Base-by-base conservation (phyloP, 2,797 vertebrate species). In the Urophycis tenuis region DNA sequence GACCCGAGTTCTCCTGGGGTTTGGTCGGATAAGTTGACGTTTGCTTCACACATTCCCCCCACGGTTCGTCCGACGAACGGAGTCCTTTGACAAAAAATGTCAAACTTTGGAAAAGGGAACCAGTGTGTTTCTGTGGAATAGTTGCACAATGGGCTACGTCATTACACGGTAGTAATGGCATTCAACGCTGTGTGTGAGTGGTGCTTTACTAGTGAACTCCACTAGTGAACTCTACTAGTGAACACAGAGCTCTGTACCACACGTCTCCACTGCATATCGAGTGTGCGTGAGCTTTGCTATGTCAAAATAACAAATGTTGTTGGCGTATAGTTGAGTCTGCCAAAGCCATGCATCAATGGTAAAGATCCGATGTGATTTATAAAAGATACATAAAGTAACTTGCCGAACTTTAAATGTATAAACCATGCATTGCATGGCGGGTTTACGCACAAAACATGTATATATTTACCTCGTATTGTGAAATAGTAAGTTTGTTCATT, bases 121-220 rank as follows among this genome's bases (percentile, higher is more conserved):
- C 19, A 25, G 9, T 75, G 41, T n/a, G 75, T 83, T 49, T 80
- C 81, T 82, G 39, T 72, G 83, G 29, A 86, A 84, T 81, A 85
- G 83, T 87, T 88, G 86, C 81, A 84, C 80, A 85, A 85, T 71
- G 74, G 75, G 77, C 77, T 71, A 80, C 82, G 84, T 87, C 88
- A 77, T 85, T 82, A n/a, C 79, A 78, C 76, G 82, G 85, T 90
- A 91, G 87, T 91, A 88, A 83, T 82, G 85, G 60, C 60, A 29
- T 82, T 83, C 78, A 80, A 86, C 80, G 36, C 87, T 82, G 81
- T 29, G 60, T 67, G 25, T 67, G 10, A 29, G 60, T 29, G 53
- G 19, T 60, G 45, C 45, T 60, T 25, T 60, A 60, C n/a, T 67
- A 3, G 10, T 29, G 60, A 67, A 67, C 25, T 3, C 60, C n/a